Base-by-base conservation (phyloP, 2,113 vertebrate genomes). In the Onychorhynchus coronatus region DNA sequence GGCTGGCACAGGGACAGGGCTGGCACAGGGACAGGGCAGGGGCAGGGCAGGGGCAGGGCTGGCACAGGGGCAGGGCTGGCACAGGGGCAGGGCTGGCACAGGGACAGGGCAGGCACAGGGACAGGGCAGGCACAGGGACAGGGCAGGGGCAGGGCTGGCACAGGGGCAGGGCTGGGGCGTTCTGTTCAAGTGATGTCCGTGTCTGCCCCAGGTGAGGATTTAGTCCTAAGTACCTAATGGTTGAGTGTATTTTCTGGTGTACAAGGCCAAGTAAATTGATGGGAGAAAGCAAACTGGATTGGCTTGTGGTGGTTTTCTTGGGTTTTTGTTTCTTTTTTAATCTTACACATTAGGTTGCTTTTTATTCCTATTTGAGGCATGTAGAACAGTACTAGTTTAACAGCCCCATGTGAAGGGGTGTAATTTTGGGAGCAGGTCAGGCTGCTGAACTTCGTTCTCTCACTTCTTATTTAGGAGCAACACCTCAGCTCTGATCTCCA, bases 161-260 rank as follows among this genome's bases (percentile, higher is more conserved):
- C 55, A n/a, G 31, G 27, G 30, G 22, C 1, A 27, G 50, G 52
- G 53, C 53, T 35, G 56, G n/a, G n/a, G 35, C n/a, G n/a, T n/a
- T n/a, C n/a, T n/a, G n/a, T n/a, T 23, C 2, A 61, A 15, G 23
- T 27, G 12, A 5, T 0, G 0, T 4, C 70, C 15, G 17, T 66
- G 25, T 27, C 79, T 93, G 35, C 30, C 4, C 15, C 39, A 42
- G 17, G 17, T 12, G 63, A 80, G 75, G 53, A 62, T 79, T 85
- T 67, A 30, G 10, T 18, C 42, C 46, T 63, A 30, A 58, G 18
- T 11, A 22, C 37, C 18, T 24, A 47, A 19, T 8, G 47, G 27
- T 8, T 27, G 24, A 17, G 4, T 17, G 9, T 3, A 13, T n/a
- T 82, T 56, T 39, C 30, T 76, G 27, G 6, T 33, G 23, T n/a